Conservation (phyloP, 2,888 invertebrate genomes). For the Cabera pusaria region DNA sequence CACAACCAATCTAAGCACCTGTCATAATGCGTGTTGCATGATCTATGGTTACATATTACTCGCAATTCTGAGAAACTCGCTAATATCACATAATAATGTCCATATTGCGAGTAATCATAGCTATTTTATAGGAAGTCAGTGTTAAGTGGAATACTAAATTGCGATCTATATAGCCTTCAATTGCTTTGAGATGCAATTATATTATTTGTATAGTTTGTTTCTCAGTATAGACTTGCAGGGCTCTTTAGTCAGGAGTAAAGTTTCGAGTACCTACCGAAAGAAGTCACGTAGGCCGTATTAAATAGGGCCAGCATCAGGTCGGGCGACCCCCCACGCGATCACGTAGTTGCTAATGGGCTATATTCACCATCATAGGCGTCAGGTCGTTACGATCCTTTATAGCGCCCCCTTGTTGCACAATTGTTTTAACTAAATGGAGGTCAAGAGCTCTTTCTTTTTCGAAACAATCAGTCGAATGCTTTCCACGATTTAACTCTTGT, state of each 20-base stretch:
- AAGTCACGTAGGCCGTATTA: slow-evolving; percentile 36
- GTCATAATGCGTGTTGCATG: slow-evolving; percentile 13
- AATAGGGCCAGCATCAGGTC: slow-evolving; percentile 28
- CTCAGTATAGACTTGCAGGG: no score
- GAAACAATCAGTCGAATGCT: slow-evolving; percentile 18
- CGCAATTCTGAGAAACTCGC: slow-evolving; percentile 13
- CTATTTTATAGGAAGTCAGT: slow-evolving; percentile 36
- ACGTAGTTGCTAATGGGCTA: slow-evolving; percentile 65
- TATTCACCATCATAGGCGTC: slow-evolving; percentile 59
- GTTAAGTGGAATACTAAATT: slow-evolving; percentile 34
- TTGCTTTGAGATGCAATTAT: no score
- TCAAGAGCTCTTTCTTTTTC: slow-evolving; percentile 51
- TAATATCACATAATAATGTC: slow-evolving; percentile 21
- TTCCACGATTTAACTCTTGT: slow-evolving; percentile 14
- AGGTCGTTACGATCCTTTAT: slow-evolving; percentile 44
- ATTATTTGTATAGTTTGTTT: no score
- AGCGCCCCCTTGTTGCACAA: slow-evolving; percentile 56
- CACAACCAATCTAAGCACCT: slow-evolving; percentile 11
- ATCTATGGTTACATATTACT: slow-evolving; percentile 12
- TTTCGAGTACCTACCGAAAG: no score
- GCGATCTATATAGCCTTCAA: slow-evolving; percentile 33
- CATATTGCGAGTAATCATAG: slow-evolving; percentile 37
- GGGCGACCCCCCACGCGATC: slow-evolving; percentile 61
- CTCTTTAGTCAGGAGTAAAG: no score
- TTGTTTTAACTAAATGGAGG: slow-evolving; percentile 51